Evolutionary conservation across 2,888 invertebrate genomes (phyloP).

Genomic region (Drosophila nr. medialis): DNA sequence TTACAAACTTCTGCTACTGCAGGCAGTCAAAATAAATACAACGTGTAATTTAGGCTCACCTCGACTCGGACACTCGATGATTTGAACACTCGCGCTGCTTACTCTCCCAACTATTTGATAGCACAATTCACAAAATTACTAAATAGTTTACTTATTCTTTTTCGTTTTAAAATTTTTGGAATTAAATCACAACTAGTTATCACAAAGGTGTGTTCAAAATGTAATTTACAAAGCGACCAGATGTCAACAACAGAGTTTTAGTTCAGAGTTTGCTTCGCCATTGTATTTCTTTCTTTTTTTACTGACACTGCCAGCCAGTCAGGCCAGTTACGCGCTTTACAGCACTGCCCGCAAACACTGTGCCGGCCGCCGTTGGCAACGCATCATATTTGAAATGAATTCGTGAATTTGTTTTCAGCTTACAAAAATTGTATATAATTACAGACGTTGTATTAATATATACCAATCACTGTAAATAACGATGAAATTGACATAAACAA

Average conservation of each 20-base stretch:
- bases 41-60: slow-evolving; percentile 63
- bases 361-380: slow-evolving; percentile 56
- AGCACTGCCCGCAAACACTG: slow-evolving; percentile 41
- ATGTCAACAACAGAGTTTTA: slow-evolving; percentile 75
- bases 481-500: no score
- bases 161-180: slow-evolving; percentile 39
- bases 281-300: slow-evolving; percentile 59
- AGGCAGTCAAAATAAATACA: slow-evolving; percentile 27
- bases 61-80: slow-evolving; percentile 45
- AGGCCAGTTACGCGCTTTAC: slow-evolving; percentile 38
- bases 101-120: slow-evolving; percentile 51
- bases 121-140: slow-evolving; percentile 69
- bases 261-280: slow-evolving; percentile 73
- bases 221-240: slow-evolving; percentile 72
- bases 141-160: slow-evolving; percentile 12
- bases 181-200: slow-evolving; percentile 76
- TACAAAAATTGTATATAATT: background rate
- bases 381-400: slow-evolving; percentile 14
- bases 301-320: slow-evolving; percentile 52
- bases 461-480: background rate
- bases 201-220: slow-evolving; percentile 68
- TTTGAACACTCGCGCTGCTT: slow-evolving; percentile 48
- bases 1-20: slow-evolving; percentile 32
- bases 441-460: background rate
- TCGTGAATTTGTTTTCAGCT: background rate